phyloP scores from a whole-genome alignment of 2,797 vertebrate species.

The Crypturellus tataupa region DNA sequence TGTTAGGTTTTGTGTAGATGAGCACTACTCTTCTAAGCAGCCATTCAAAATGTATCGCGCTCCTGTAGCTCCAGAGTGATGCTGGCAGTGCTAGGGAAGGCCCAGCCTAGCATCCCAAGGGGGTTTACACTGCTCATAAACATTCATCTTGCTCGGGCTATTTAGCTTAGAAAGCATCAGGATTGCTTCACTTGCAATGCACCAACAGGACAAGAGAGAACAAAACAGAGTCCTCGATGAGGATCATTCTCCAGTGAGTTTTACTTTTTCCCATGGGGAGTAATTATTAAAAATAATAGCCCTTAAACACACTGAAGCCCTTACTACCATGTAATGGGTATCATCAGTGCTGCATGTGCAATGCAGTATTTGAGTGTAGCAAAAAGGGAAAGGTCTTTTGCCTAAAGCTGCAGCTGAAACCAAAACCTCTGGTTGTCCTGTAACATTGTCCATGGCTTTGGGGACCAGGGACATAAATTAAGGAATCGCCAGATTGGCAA shows the following conservation, averaged over 20 bases:
- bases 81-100: constrained; percentile 1
- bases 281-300: neutral
- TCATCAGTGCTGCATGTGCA: neutral
- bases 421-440: fast-evolving
- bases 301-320: neutral
- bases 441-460: neutral
- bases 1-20: constrained; percentile 24
- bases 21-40: constrained; percentile 48
- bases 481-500: neutral
- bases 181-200: neutral
- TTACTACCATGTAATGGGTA: neutral
- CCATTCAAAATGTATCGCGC: neutral
- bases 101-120: neutral
- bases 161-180: neutral
- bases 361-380: neutral
- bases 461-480: neutral
- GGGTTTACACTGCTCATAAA: neutral
- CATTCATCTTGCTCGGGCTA: neutral
- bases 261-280: neutral
- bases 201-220: neutral
- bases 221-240: neutral
- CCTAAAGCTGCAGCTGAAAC: neutral
- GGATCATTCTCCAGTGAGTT: neutral
- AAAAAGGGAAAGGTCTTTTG: neutral
- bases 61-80: constrained; percentile 5